Evolutionary conservation across 2,797 vertebrate species (phyloP).

Genomic region (Acanthopagrus latus): DNA sequence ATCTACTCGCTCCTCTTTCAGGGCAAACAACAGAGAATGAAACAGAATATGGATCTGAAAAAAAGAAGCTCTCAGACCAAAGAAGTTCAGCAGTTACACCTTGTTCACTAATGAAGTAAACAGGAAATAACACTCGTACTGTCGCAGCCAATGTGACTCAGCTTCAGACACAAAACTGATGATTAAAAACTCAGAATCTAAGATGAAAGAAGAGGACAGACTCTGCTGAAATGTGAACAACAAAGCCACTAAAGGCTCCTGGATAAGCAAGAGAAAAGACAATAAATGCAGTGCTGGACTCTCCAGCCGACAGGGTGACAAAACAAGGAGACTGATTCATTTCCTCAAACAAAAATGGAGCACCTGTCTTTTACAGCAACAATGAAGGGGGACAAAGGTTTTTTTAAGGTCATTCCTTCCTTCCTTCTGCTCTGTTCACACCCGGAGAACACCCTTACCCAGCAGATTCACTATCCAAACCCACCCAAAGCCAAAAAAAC

Average conservation of each 20-base stretch:
- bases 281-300: not conserved
- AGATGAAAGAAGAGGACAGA: not conserved
- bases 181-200: not conserved
- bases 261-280: not conserved
- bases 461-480: not conserved
- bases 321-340: conserved; percentile 34
- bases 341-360: conserved; percentile 30
- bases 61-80: not conserved
- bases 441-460: no score
- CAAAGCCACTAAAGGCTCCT: no score
- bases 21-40: not conserved
- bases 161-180: not conserved
- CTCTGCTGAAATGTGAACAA: not conserved
- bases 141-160: not conserved
- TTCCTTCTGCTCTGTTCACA: not conserved
- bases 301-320: not conserved
- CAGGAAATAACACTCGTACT: conserved; percentile 15
- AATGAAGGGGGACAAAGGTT: not conserved
- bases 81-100: not conserved
- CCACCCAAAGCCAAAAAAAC: not conserved
- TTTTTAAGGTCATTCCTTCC: not conserved
- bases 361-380: not conserved
- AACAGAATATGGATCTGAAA: not conserved
- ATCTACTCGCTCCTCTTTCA: conserved; percentile 7
- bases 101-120: conserved; percentile 1